Evolutionary conservation across 2,797 vertebrate species (phyloP).

Genomic region (Numenius phaeopus): DNA sequence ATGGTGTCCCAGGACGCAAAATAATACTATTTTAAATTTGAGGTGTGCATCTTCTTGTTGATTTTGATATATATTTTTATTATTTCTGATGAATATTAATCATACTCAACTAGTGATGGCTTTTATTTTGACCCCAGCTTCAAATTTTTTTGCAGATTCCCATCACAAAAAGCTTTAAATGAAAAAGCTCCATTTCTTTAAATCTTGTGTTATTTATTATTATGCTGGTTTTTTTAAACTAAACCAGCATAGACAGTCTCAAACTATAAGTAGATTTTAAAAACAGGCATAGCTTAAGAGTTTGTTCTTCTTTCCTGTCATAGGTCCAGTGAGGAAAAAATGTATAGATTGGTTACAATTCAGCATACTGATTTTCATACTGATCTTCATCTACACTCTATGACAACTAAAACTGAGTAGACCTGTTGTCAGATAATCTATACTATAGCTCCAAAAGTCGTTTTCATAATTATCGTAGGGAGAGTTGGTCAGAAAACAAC

Average conservation of each 20-base stretch:
- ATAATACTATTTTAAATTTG: not conserved
- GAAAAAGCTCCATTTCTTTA: not conserved
- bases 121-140: not conserved
- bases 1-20: not conserved
- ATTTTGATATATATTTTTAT: not conserved
- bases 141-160: not conserved
- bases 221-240: not conserved
- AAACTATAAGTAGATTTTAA: not conserved
- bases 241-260: not conserved
- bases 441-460: not conserved
- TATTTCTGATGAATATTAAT: constrained; percentile 30
- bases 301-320: not conserved
- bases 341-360: not conserved
- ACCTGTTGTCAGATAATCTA: not conserved
- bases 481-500: not conserved
- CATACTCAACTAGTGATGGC: not conserved
- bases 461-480: not conserved
- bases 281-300: not conserved
- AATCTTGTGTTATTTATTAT: not conserved
- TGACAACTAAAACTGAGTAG: not conserved
- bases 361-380: not conserved
- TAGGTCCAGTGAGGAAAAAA: not conserved
- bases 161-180: not conserved
- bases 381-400: not conserved
- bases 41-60: not conserved